Evolutionary conservation across 2,888 invertebrate genomes (phyloP).

Genomic region (Trichopria drosophilae): DNA sequence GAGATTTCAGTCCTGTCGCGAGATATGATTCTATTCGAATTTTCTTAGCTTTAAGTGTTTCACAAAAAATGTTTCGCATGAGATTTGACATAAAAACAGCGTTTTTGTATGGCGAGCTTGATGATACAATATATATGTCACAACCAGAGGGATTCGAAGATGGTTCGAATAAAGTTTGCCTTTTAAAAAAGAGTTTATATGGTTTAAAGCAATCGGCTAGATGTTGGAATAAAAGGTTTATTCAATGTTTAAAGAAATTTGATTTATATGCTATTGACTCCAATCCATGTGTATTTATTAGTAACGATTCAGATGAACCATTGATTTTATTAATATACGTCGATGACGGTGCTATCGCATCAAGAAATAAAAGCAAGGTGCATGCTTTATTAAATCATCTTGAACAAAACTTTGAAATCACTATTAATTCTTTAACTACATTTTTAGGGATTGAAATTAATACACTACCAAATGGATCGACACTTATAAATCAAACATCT

Average conservation of each 20-base stretch:
- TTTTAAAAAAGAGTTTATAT: constrained; percentile 16
- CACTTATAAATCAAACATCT: constrained; percentile 23
- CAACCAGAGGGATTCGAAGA: constrained; percentile 18
- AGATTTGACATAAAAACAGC: constrained; percentile 26
- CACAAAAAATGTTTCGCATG: constrained; percentile 3
- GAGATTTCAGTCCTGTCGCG: constrained; percentile 15
- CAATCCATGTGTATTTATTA: constrained; percentile 45
- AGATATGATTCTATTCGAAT: constrained; percentile 10
- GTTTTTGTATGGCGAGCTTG: constrained; percentile 22
- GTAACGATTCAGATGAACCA: constrained; percentile 24
- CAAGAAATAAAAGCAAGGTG: constrained; percentile 7
- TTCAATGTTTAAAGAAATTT: constrained; percentile 11
- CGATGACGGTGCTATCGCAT: constrained; percentile 15
- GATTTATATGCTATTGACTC: constrained; percentile 14
- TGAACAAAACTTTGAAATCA: constrained; percentile 18
- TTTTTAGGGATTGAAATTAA: constrained; percentile 28
- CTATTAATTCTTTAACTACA: constrained; percentile 4
- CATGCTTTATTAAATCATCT: constrained; percentile 10
- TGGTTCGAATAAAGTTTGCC: constrained; percentile 3
- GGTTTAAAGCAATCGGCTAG: constrained; percentile 22
- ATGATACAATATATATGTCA: constrained; percentile 19
- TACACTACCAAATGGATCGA: constrained; percentile 12
- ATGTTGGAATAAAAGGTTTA: constrained; percentile 20
- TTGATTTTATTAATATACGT: constrained; percentile 31
- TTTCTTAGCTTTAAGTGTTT: constrained; percentile 13